Conservation (phyloP, 2,113 vertebrate species). For the Salvator merianae region DNA sequence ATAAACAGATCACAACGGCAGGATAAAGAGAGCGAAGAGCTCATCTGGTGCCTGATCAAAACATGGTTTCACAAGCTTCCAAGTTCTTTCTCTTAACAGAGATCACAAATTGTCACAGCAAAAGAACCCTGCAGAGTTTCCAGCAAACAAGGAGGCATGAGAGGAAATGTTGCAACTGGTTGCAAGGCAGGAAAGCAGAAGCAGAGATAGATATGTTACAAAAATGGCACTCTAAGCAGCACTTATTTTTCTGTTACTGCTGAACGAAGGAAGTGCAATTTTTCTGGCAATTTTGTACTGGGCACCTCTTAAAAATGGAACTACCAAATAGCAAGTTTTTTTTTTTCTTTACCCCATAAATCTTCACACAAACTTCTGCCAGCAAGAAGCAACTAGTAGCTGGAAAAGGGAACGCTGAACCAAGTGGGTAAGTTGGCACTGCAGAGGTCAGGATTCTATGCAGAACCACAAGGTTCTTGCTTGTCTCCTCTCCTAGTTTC, state of each 20-base stretch:
- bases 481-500: too few species aligned
- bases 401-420: too few species aligned
- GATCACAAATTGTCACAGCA: background rate
- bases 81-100: background rate
- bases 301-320: background rate
- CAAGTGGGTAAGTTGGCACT: background rate
- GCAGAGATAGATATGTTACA: background rate
- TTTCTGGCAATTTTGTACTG: background rate
- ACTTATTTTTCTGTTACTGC: background rate
- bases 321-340: background rate
- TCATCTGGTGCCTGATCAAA: constrained; percentile 19
- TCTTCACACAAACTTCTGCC: background rate
- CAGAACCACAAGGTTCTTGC: too few species aligned
- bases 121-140: background rate
- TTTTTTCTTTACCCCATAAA: background rate
- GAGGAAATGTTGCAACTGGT: background rate
- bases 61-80: background rate
- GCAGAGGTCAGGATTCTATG: background rate
- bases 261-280: background rate
- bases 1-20: constrained; percentile 28
- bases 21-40: background rate
- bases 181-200: constrained; percentile 6
- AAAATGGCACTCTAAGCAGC: background rate
- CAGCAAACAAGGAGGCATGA: background rate
- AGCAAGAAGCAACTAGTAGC: background rate